Conservation (phyloP, 2,113 vertebrate species). For the Cynocephalus volans region DNA sequence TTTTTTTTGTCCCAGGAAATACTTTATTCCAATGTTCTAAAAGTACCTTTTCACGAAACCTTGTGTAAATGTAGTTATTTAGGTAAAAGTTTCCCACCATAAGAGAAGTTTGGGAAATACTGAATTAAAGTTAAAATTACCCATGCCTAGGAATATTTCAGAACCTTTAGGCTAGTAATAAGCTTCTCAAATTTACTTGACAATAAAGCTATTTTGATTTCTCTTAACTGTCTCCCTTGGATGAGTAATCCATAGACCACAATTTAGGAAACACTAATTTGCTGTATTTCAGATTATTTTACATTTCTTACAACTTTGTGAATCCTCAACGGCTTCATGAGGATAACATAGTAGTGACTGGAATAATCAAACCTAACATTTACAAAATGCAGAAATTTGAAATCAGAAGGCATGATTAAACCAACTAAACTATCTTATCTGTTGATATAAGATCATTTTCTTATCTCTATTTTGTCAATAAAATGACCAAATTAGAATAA, state of each 20-base stretch:
- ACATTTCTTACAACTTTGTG: neutral
- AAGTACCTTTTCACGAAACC: neutral
- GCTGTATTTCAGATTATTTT: neutral
- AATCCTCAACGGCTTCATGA: neutral
- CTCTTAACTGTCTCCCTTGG: neutral
- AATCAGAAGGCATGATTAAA: neutral
- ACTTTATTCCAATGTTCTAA: neutral
- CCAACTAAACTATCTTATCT: neutral
- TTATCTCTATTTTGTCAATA: neutral
- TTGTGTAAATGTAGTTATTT: slow-evolving; percentile 1
- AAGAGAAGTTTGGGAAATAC: neutral
- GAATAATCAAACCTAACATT: neutral
- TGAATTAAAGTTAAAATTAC: neutral
- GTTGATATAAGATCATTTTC: neutral
- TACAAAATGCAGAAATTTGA: neutral
- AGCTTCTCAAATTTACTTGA: neutral
- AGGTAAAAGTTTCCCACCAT: neutral
- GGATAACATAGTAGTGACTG: neutral
- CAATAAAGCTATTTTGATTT: neutral
- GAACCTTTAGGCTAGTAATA: neutral
- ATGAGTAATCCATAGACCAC: neutral
- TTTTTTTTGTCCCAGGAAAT: neutral
- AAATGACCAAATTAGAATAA: neutral
- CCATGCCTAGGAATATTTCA: neutral
- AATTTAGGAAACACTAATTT: neutral